A percentile compares a stretch with the other conserved stretches of the same genome.
phyloP scores from a whole-genome alignment of 2,888 invertebrate species.

The Himalopsyche kuldschensis region DNA sequence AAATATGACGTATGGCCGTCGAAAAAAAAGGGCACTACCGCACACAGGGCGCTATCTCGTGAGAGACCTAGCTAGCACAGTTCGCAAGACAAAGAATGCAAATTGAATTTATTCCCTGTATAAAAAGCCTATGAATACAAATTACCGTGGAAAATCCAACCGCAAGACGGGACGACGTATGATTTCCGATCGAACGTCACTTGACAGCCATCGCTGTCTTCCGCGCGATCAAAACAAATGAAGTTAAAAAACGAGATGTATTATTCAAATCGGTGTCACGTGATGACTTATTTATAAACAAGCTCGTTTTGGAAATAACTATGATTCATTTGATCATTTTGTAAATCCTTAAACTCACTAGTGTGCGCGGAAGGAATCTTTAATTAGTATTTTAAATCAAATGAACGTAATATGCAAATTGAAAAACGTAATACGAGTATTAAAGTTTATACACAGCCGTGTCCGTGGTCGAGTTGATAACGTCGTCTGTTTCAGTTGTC shows the following conservation, averaged over 20 bases:
- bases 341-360: too few relatives aligned
- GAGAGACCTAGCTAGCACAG: not conserved
- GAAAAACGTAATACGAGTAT: too few relatives aligned
- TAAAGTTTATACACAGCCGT: too few relatives aligned
- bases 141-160: constrained; percentile 8
- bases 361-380: too few relatives aligned
- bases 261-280: not conserved
- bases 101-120: constrained; percentile 14
- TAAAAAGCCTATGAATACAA: constrained; percentile 5
- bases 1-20: not conserved
- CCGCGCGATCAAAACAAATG: not conserved
- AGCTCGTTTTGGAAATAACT: not conserved
- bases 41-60: not conserved
- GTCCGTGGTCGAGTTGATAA: too few relatives aligned
- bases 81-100: not conserved
- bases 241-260: not conserved
- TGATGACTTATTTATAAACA: not conserved
- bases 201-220: not conserved
- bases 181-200: not conserved
- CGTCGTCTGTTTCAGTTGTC: too few relatives aligned
- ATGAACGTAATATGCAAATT: too few relatives aligned
- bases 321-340: not conserved
- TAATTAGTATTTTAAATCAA: too few relatives aligned
- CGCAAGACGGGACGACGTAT: not conserved
- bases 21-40: not conserved